Base-by-base conservation (phyloP, 2,888 invertebrate genomes). In the Parnassius glacialis region DNA sequence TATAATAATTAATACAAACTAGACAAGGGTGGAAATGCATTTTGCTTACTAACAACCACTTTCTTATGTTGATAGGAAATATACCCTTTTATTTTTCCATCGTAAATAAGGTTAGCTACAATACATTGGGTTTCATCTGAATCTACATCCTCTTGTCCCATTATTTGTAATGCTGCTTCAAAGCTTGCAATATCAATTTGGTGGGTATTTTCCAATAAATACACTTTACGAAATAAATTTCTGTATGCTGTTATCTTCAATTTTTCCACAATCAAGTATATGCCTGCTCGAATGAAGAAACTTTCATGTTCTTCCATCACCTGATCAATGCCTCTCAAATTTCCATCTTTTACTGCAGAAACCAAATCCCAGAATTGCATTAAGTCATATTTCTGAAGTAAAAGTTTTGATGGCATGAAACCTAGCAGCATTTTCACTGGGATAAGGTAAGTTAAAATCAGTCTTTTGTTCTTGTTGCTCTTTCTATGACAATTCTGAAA, bases 381-480 rank as follows among this genome's bases (percentile, higher is more conserved):
- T 2, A 99, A 92, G 79, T 98, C 96, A 87, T 98, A 99, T 72
- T 98, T 97, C 81, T 95, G 54, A 42, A 99, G 86, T 3, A 99
- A 92, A 52, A 91, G 89, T 69, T 93, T 93, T 48, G 95, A 95
- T n/a, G 99, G 99, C 94, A 99, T 96, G 75, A 95, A 97, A 1
- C 99, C 99, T 65, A 99, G 90, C 58, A 99, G 92, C 97, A 99
- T 99, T 93, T 98, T 98, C 0, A 99, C 98, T 1, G 99, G 99
- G 47, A 98, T 96, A 59, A 99, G 92, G 82, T 99, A 99, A 61
- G 98, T 98, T 9, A 99, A 92, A 74, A 99, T 98, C 51, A 97
- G 92, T 65, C 97, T 92, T 79, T 99, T 99, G 84, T 99, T 99
- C 75, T 95, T 96, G 61, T 92, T 93, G 65, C 95, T 96, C 60